Evolutionary conservation across 2,113 vertebrate species (phyloP).

Genomic region (Oreotrochilus melanogaster): DNA sequence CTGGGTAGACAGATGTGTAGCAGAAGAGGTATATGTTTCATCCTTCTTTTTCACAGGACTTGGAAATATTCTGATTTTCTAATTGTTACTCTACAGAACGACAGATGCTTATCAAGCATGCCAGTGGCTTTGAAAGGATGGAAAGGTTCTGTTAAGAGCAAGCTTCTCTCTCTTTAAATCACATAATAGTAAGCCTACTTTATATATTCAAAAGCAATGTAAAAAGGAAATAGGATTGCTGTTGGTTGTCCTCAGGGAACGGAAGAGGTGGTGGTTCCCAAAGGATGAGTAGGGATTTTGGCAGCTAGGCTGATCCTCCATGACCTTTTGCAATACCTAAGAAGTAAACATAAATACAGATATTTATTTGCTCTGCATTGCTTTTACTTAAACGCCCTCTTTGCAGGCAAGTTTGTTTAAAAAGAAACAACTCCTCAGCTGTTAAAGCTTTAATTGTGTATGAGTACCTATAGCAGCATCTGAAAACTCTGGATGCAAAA

Average conservation of each 20-base stretch:
- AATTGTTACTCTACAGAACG: neutral
- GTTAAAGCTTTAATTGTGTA: neutral
- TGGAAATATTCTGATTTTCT: slow-evolving; percentile 48
- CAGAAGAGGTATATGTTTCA: neutral
- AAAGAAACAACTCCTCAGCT: neutral
- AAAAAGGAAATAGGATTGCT: neutral
- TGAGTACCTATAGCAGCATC: neutral
- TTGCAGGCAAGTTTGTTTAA: neutral
- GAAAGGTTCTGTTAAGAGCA: slow-evolving; percentile 33
- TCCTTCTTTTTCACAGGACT: neutral
- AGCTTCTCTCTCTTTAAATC: slow-evolving; percentile 4
- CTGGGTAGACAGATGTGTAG: neutral
- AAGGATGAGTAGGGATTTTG: neutral
- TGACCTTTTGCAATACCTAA: neutral
- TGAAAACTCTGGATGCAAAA: slow-evolving; percentile 39
- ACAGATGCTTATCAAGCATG: slow-evolving; percentile 3
- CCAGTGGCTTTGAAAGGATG: slow-evolving; percentile 39
- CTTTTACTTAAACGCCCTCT: neutral
- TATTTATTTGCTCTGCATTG: neutral
- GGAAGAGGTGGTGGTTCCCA: neutral
- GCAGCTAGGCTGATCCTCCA: neutral
- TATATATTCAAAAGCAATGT: slow-evolving; percentile 27
- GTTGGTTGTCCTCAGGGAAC: slow-evolving; percentile 13
- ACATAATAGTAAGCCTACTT: slow-evolving; percentile 18
- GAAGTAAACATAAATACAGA: neutral